Evolutionary conservation across 1,140 invertebrate species (phyloP).

Genomic region (Bombus difficillimus): DNA sequence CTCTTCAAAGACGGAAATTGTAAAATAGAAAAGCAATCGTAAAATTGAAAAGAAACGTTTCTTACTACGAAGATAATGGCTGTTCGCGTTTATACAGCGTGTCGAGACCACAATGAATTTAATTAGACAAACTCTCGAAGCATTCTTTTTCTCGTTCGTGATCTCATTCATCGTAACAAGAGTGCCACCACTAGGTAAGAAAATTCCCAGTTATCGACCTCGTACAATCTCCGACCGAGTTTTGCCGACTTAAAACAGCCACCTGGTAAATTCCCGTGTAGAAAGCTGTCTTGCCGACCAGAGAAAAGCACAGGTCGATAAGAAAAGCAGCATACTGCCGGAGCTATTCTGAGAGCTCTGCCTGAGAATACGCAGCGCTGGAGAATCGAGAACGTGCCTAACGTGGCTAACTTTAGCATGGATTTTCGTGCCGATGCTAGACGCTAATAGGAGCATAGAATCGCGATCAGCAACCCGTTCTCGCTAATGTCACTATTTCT

Average conservation of each 20-base stretch:
- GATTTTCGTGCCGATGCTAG: constrained; percentile 35
- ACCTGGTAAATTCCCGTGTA: constrained; percentile 50
- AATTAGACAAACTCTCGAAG: neutral
- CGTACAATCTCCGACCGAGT: constrained; percentile 22
- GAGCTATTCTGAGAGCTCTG: constrained; percentile 58
- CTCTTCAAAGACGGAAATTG: too few species aligned
- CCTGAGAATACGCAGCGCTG: constrained; percentile 61
- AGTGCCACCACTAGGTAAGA: constrained; percentile 52
- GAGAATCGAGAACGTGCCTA: constrained; percentile 39
- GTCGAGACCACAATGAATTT: neutral
- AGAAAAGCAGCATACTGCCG: constrained; percentile 44
- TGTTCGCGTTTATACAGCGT: too few species aligned
- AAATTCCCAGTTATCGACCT: constrained; percentile 57
- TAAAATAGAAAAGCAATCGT: too few species aligned
- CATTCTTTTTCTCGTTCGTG: too few species aligned
- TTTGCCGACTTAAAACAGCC: constrained; percentile 20
- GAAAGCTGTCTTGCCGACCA: constrained; percentile 66
- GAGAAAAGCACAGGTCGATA: constrained; percentile 68
- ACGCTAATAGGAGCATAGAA: constrained; percentile 34
- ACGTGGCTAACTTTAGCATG: constrained; percentile 52
- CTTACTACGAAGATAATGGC: too few species aligned
- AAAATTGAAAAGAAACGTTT: too few species aligned
- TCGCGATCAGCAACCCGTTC: constrained; percentile 29
- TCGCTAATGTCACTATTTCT: constrained; percentile 35
- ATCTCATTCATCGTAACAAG: neutral